Evolutionary conservation across 1,140 invertebrate genomes (phyloP).

Genomic region (Cherax destructor): DNA sequence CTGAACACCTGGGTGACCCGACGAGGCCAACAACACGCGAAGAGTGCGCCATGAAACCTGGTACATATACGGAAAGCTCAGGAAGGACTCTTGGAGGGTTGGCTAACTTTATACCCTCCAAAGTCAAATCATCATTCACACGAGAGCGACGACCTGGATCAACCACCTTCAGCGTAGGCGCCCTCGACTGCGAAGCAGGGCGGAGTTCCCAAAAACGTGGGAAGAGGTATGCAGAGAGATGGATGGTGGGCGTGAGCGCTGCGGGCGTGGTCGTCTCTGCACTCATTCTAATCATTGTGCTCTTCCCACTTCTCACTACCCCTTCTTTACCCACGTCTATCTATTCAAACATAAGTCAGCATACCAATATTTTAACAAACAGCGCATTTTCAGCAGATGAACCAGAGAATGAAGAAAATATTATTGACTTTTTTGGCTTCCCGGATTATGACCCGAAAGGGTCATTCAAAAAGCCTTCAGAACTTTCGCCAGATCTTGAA

Average conservation of each 20-base stretch:
- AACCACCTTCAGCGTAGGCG: not conserved
- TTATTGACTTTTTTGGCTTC: not conserved
- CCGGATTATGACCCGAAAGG: not conserved
- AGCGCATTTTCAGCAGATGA: not conserved
- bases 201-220: not conserved
- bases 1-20: too few species aligned
- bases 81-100: not conserved
- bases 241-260: not conserved
- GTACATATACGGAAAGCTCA: not conserved
- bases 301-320: not conserved
- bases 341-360: not conserved
- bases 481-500: not conserved
- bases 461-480: too few species aligned
- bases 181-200: not conserved
- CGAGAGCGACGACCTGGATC: not conserved
- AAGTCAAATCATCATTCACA: not conserved
- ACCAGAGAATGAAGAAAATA: not conserved
- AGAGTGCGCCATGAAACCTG: not conserved
- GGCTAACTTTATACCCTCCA: not conserved
- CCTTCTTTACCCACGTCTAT: not conserved
- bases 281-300: not conserved
- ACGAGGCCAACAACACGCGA: not conserved
- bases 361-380: not conserved
- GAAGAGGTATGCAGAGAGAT: not conserved
- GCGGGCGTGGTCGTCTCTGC: conserved; percentile 2